These are phyloP conservation scores for Colostygia pectinataria DNA, from an alignment of 2,888 invertebrate species.

Conservation along the genomic window DNA sequence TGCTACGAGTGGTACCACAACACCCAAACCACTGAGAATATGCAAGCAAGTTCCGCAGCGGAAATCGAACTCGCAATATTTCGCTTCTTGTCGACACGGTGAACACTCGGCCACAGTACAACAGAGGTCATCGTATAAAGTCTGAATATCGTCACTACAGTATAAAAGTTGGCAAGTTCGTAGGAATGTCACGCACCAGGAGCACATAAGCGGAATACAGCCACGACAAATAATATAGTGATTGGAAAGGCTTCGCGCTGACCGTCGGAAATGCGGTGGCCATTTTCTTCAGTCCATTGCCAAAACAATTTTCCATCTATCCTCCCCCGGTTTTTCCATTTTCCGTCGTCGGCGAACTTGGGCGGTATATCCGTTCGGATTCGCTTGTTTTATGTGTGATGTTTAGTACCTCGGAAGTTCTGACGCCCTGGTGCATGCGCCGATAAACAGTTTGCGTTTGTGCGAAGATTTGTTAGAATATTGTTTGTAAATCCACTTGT, in stretches of 20 bases:
- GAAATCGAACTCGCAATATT: too few relatives aligned
- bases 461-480: conserved; percentile 20
- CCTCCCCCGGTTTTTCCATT: conserved; percentile 67
- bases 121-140: too few relatives aligned
- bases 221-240: conserved; percentile 51
- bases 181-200: conserved; percentile 47
- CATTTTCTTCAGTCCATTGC: conserved; percentile 80
- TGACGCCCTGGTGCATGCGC: conserved; percentile 29
- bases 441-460: conserved; percentile 26
- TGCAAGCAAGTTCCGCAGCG: too few relatives aligned
- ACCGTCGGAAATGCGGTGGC: conserved; percentile 58
- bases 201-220: conserved; percentile 55
- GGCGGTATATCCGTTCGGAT: conserved; percentile 51
- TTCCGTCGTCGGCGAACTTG: conserved; percentile 61
- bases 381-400: conserved; percentile 54
- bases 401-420: conserved; percentile 40
- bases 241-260: conserved; percentile 63
- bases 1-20: too few relatives aligned
- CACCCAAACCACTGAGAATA: too few relatives aligned
- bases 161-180: conserved; percentile 18
- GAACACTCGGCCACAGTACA: too few relatives aligned
- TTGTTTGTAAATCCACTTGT: conserved; percentile 9
- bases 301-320: conserved; percentile 77
- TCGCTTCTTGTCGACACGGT: too few relatives aligned
- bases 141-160: background rate